Evolutionary conservation across 1,140 invertebrate genomes (phyloP).

Genomic region (Macrobrachium rosenbergii): DNA sequence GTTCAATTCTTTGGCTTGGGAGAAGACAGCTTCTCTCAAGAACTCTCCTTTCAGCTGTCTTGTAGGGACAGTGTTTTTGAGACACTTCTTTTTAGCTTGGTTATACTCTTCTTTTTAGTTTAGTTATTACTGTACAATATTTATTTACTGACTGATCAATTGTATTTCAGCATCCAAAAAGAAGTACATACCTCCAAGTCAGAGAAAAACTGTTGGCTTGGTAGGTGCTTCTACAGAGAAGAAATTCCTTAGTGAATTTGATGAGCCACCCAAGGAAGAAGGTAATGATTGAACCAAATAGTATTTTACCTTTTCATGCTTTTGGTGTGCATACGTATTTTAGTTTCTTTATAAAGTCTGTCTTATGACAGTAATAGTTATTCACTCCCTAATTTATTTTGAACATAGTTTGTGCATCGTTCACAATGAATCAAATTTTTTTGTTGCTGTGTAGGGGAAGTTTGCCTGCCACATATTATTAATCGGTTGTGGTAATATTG

Average conservation of each 20-base stretch:
- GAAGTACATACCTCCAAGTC: slow-evolving; percentile 59
- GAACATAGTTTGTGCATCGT: no score
- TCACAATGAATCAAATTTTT: no score
- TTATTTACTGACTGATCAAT: not conserved
- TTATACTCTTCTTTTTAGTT: not conserved
- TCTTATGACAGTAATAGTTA: no score
- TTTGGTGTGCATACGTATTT: not conserved
- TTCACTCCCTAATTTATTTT: no score
- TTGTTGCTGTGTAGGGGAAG: no score
- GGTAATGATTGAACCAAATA: slow-evolving; percentile 8
- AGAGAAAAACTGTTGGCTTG: slow-evolving; percentile 48
- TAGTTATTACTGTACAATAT: not conserved
- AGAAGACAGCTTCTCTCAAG: no score
- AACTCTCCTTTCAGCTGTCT: no score
- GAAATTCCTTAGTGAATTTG: slow-evolving; percentile 64
- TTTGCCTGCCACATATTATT: no score
- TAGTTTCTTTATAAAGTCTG: not conserved
- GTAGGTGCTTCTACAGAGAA: slow-evolving; percentile 56
- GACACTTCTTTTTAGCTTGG: not conserved
- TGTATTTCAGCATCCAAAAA: slow-evolving; percentile 57
- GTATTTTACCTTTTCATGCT: not conserved
- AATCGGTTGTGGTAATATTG: no score
- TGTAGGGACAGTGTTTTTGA: not conserved
- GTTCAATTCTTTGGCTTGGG: no score
- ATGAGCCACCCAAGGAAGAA: slow-evolving; percentile 39